Evolutionary conservation across 2,888 invertebrate species (phyloP).

Genomic region (Habrosyne pyritoides): DNA sequence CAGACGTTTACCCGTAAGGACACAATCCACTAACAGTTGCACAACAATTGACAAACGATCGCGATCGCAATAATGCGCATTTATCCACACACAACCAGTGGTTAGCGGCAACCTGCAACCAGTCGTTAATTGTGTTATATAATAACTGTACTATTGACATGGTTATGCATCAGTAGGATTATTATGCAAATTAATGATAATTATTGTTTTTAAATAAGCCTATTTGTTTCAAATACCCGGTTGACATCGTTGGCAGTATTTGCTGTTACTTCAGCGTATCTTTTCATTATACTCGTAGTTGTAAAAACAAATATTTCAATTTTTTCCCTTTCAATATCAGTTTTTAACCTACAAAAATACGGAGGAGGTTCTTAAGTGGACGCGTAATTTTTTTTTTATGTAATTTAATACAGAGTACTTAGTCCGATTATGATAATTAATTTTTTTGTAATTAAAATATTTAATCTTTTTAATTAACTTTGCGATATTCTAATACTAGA

Average conservation of each 20-base stretch:
- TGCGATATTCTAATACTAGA: no score
- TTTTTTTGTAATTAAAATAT: no score
- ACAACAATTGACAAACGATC: constrained; percentile 4
- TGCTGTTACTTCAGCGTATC: no score
- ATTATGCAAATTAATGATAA: not conserved
- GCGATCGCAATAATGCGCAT: constrained; percentile 3
- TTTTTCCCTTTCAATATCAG: no score
- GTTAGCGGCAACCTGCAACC: not conserved
- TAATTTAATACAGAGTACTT: no score
- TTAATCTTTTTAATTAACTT: no score
- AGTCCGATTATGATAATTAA: no score
- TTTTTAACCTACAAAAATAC: no score
- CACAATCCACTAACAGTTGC: not conserved
- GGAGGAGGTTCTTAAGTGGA: no score
- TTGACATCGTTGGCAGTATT: not conserved
- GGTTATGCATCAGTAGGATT: not conserved
- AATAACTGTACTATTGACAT: constrained; percentile 5
- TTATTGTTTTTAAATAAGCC: not conserved
- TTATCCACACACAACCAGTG: not conserved
- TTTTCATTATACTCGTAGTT: no score
- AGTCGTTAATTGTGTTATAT: not conserved
- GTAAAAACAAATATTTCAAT: no score
- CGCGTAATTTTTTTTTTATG: no score
- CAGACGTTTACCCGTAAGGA: constrained; percentile 1
- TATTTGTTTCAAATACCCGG: not conserved